Conservation (phyloP, 2,797 vertebrate genomes). For the Tadarida brasiliensis region DNA sequence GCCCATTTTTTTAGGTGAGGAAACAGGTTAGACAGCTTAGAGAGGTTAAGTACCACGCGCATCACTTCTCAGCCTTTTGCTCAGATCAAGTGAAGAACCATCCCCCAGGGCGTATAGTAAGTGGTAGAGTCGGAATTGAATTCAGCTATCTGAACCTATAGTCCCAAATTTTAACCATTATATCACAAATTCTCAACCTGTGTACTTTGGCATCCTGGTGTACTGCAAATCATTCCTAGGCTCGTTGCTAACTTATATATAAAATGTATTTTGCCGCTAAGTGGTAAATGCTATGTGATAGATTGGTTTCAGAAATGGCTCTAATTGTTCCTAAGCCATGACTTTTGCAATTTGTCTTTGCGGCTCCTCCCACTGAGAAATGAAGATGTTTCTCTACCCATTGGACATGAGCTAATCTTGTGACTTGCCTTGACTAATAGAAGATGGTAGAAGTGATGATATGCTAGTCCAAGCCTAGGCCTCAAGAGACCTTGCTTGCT, state of each 20-base stretch:
- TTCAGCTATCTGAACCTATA: neutral
- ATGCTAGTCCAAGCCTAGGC: neutral
- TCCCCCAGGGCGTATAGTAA: neutral
- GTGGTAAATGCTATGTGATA: neutral
- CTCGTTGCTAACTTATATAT: neutral
- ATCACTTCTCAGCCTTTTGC: neutral
- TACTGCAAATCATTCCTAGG: neutral
- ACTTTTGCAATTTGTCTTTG: constrained; percentile 8
- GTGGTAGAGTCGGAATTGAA: neutral
- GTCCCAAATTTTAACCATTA: neutral
- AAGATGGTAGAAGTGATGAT: neutral
- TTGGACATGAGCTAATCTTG: neutral
- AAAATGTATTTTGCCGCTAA: neutral
- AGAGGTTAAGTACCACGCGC: neutral
- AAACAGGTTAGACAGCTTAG: neutral
- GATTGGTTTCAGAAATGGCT: neutral
- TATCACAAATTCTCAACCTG: neutral
- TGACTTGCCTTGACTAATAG: neutral
- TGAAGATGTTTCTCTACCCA: neutral
- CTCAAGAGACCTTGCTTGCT: neutral
- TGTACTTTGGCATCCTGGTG: neutral
- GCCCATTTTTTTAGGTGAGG: neutral
- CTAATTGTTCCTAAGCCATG: neutral
- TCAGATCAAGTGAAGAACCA: neutral
- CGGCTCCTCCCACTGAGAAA: neutral